Evolutionary conservation across 2,797 vertebrate species (phyloP), one percentile per base, ranked within the genome.

Genomic region (Clarias fuscus): DNA sequence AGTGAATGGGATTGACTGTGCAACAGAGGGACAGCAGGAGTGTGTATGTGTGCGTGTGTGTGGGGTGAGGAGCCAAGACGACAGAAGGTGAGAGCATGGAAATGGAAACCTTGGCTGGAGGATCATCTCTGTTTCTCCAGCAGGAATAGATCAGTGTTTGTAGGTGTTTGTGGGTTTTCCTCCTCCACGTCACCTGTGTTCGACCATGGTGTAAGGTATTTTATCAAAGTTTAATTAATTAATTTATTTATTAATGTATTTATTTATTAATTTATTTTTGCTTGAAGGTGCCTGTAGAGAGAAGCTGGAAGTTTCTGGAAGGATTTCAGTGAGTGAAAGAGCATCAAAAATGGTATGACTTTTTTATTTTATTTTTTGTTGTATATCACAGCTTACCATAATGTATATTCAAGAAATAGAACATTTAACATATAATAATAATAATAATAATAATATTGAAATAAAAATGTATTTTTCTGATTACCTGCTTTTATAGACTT

Each of bases 1-100:
- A 89, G 91, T 94, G 91, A 93, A 92, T 92, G 93, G 91, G 93
- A 91, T 91, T 91, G 78, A 79, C 88, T 92, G 82, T 85, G 87
- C 88, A 88, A 89, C 65, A 67, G 62, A 85, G 85, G 68, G 89
- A 87, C 89, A 89, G 84, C 88, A 88, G 91, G 89, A 84, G 77
- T 53, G 72, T 13, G 85, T 68, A 67, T 68, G 88, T 88, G 43
- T 33, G 58, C 8, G 33, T 10, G 80, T 79, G 72, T 81, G 68
- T 58, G 68, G 62, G 73, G 84, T 82, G 59, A 83, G 37, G 72
- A 87, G 58, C 18, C 33, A 27, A 84, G 86, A 84, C 76, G 71
- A 83, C 81, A 88, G 85, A 80, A 84, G 84, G 81, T 85, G 65
- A 84, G 80, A 80, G 75, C 72, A 61, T 27, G 53, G 27, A 61